Conservation (phyloP, 2,113 vertebrate species). For the Scatophagus argus region DNA sequence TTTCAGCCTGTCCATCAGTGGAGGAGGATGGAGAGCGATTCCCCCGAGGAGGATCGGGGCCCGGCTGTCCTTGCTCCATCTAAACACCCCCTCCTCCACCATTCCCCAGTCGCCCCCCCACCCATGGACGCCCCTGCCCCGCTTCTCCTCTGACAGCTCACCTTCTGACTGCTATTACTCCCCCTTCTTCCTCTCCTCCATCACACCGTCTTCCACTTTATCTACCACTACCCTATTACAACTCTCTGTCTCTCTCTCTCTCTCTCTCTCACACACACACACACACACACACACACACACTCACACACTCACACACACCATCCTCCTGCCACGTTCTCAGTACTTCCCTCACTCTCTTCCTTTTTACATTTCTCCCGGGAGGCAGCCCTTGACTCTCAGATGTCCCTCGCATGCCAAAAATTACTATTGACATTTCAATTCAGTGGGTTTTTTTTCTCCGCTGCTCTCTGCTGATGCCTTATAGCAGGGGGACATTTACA, state of each 20-base stretch:
- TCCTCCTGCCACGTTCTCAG: slow-evolving; percentile 57
- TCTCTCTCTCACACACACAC: slow-evolving; percentile 13
- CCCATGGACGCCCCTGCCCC: slow-evolving; percentile 35
- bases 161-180: slow-evolving; percentile 79
- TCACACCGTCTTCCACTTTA: slow-evolving; percentile 73
- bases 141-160: slow-evolving; percentile 74
- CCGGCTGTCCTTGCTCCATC: slow-evolving; percentile 45
- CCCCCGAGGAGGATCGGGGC: slow-evolving; percentile 68
- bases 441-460: slow-evolving; percentile 79
- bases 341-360: slow-evolving; percentile 62
- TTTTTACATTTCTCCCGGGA: slow-evolving; percentile 76
- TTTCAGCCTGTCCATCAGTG: slow-evolving; percentile 79
- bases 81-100: not conserved
- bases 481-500: slow-evolving; percentile 90
- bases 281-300: slow-evolving; percentile 29
- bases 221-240: slow-evolving; percentile 74
- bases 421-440: slow-evolving; percentile 95
- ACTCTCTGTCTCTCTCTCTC: slow-evolving; percentile 50
- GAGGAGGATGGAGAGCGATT: slow-evolving; percentile 58
- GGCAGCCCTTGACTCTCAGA: slow-evolving; percentile 81
- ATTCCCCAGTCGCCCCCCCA: not conserved
- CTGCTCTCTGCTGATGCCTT: slow-evolving; percentile 86
- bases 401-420: slow-evolving; percentile 88
- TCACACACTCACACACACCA: slow-evolving; percentile 17
- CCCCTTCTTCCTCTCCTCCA: slow-evolving; percentile 72